Conservation (phyloP, 2,888 invertebrate species). For the Stegophylla sp. region DNA sequence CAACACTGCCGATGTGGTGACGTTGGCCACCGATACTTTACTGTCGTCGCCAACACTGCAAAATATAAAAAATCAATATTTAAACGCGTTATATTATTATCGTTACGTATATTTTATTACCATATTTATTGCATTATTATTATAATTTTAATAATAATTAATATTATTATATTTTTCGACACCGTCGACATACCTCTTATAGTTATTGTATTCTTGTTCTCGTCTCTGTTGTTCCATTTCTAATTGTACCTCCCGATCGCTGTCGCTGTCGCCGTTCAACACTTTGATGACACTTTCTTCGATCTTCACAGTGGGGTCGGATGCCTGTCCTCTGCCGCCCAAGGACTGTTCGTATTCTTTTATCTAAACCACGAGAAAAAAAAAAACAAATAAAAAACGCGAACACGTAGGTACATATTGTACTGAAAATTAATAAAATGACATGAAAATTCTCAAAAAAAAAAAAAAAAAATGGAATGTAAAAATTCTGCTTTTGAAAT, state of each 20-base stretch:
- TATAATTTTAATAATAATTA: too few relatives aligned
- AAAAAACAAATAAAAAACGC: not conserved
- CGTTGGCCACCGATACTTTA: constrained; percentile 38
- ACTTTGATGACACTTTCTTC: constrained; percentile 67
- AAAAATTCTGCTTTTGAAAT: too few relatives aligned
- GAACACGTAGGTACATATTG: too few relatives aligned
- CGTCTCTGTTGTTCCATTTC: constrained; percentile 70
- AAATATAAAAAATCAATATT: too few relatives aligned
- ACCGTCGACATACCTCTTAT: constrained; percentile 70
- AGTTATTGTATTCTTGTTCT: constrained; percentile 70
- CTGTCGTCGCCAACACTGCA: constrained; percentile 18
- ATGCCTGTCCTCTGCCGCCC: constrained; percentile 49
- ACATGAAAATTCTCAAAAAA: too few relatives aligned
- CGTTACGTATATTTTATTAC: too few relatives aligned
- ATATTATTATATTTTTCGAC: too few relatives aligned
- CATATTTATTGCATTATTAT: too few relatives aligned
- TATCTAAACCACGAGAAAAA: not conserved
- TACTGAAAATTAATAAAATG: too few relatives aligned
- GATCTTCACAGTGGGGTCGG: constrained; percentile 63
- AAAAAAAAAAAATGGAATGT: too few relatives aligned
- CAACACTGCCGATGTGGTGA: constrained; percentile 40
- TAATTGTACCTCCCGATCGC: constrained; percentile 54
- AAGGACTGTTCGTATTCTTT: constrained; percentile 54
- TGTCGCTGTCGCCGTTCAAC: constrained; percentile 60
- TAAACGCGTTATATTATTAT: too few relatives aligned